Conservation (phyloP, 1,140 invertebrate genomes). For the Euschistus heros region DNA sequence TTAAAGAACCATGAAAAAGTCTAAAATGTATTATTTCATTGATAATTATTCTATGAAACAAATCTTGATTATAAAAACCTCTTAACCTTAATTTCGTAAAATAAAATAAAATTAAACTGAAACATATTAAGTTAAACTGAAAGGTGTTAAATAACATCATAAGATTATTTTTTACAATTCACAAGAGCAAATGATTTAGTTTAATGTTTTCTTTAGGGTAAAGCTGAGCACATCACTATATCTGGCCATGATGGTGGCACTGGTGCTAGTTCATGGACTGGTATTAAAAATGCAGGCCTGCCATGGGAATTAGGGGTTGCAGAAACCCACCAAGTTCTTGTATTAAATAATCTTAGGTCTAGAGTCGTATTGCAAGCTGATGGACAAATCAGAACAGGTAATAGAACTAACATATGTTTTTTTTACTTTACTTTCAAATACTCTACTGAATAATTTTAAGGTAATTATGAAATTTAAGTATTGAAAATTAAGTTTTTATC, state of each 20-base stretch:
- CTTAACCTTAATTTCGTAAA: not conserved
- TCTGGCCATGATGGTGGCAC: constrained; percentile 98
- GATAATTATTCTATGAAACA: no score
- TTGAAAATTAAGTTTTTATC: not conserved
- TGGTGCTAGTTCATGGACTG: constrained; percentile 95
- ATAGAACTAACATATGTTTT: not conserved
- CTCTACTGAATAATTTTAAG: not conserved
- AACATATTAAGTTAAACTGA: not conserved
- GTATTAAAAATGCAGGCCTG: constrained; percentile 86
- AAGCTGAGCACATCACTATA: constrained; percentile 96
- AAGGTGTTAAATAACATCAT: no score
- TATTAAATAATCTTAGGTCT: constrained; percentile 90
- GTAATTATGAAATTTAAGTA: not conserved
- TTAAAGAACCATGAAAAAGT: no score
- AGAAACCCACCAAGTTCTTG: constrained; percentile 94
- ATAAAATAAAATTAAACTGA: not conserved
- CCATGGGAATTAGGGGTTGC: constrained; percentile 97
- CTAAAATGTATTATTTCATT: no score
- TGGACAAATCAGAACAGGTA: constrained; percentile 78
- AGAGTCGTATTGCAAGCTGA: constrained; percentile 91
- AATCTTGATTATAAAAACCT: no score
- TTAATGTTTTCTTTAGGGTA: constrained; percentile 51
- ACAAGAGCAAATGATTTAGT: no score
- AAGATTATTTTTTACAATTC: no score
- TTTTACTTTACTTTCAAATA: not conserved